phyloP scores from a whole-genome alignment of 2,113 vertebrate genomes.

The Sinocyclocheilus anophthalmus region DNA sequence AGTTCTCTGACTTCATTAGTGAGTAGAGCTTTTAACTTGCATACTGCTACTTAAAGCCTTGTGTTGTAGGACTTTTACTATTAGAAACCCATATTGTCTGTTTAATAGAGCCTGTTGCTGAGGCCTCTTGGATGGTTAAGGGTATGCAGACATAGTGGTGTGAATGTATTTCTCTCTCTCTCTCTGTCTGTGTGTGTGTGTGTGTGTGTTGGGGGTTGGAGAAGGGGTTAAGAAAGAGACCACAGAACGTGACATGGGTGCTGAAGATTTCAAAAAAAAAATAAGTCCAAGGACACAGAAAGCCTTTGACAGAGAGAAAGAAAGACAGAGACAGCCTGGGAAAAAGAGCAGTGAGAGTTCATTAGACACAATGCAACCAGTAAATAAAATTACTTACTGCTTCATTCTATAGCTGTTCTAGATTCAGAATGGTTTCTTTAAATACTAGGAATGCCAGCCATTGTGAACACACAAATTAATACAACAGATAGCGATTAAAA shows the following conservation, averaged over 20 bases:
- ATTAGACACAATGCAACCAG: conserved; percentile 51
- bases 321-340: conserved; percentile 28
- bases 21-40: conserved; percentile 67
- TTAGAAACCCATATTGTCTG: conserved; percentile 72
- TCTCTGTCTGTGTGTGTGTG: conserved; percentile 40
- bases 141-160: conserved; percentile 54
- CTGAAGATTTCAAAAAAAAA: conserved; percentile 55
- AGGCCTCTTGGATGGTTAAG: conserved; percentile 62
- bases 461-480: neutral
- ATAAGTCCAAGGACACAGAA: conserved; percentile 50
- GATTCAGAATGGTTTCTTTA: neutral
- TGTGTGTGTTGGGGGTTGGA: conserved; percentile 45
- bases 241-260: conserved; percentile 51
- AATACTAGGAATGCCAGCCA: conserved; percentile 1
- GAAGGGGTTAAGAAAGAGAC: conserved; percentile 14
- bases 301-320: neutral
- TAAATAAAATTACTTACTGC: conserved; percentile 58
- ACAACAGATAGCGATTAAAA: neutral
- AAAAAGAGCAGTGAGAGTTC: conserved; percentile 45
- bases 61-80: conserved; percentile 72
- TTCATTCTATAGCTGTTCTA: conserved; percentile 27
- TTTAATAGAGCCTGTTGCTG: conserved; percentile 75
- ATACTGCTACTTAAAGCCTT: conserved; percentile 67
- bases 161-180: conserved; percentile 18
- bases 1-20: conserved; percentile 77